Conservation (phyloP, 2,797 vertebrate genomes). For the Smutsia temminckii region DNA sequence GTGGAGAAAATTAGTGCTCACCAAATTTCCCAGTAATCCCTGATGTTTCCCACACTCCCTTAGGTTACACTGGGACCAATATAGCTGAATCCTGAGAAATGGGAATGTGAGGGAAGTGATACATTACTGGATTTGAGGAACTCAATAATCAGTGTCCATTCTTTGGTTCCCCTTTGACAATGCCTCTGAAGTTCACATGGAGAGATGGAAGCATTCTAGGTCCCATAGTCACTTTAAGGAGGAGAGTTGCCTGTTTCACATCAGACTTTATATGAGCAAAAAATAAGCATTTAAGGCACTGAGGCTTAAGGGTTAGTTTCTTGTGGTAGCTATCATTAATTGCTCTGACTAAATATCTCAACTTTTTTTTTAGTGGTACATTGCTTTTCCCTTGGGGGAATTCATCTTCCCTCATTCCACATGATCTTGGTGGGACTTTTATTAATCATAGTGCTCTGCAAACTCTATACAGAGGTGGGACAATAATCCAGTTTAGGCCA, state of each 20-base stretch:
- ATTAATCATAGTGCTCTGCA: background rate
- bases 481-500: background rate
- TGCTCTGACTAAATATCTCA: background rate
- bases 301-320: background rate
- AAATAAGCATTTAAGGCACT: background rate
- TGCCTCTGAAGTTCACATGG: background rate
- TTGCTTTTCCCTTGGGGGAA: constrained; percentile 15
- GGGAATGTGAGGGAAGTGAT: background rate
- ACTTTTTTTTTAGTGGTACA: background rate
- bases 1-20: background rate
- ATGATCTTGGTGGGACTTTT: background rate
- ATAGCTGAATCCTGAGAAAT: background rate
- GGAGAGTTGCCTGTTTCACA: background rate
- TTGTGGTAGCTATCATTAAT: background rate
- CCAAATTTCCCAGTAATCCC: background rate
- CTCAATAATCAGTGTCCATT: background rate
- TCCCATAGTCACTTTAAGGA: background rate
- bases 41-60: background rate
- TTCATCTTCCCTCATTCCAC: background rate
- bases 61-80: background rate
- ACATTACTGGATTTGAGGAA: background rate
- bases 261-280: background rate
- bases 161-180: background rate
- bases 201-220: background rate
- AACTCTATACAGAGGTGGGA: background rate